phyloP scores from a whole-genome alignment of 2,888 invertebrate genomes.

The Eremobia ochroleuca region DNA sequence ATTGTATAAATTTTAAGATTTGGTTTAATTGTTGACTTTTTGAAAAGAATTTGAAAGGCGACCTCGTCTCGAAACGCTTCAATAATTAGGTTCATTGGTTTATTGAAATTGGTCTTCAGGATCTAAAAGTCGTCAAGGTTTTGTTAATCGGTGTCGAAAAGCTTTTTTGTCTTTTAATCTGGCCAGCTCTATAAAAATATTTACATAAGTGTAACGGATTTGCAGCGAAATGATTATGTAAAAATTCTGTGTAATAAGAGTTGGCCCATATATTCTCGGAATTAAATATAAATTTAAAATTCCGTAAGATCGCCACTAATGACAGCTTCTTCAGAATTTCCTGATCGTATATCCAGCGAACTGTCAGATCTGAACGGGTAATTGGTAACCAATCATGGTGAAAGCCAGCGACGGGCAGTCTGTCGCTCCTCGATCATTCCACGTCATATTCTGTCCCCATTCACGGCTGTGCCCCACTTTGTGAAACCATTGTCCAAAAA shows the following conservation, averaged over 20 bases:
- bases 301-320: slow-evolving; percentile 57
- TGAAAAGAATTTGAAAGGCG: slow-evolving; percentile 63
- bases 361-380: slow-evolving; percentile 75
- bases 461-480: slow-evolving; percentile 62
- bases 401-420: slow-evolving; percentile 77
- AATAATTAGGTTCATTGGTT: slow-evolving; percentile 57
- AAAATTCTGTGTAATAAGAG: slow-evolving; percentile 44
- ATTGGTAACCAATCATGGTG: slow-evolving; percentile 83
- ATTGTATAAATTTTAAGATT: slow-evolving; percentile 64
- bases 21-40: slow-evolving; percentile 63
- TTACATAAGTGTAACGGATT: slow-evolving; percentile 17
- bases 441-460: slow-evolving; percentile 72
- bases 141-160: slow-evolving; percentile 8
- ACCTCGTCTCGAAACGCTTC: slow-evolving; percentile 58
- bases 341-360: slow-evolving; percentile 69
- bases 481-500: slow-evolving; percentile 66
- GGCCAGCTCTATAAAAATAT: slow-evolving; percentile 12
- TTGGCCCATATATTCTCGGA: slow-evolving; percentile 50
- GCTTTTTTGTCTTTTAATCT: slow-evolving; percentile 9
- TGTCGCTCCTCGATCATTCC: slow-evolving; percentile 72
- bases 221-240: slow-evolving; percentile 43
- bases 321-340: slow-evolving; percentile 67
- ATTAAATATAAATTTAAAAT: slow-evolving; percentile 58
- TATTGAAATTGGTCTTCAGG: slow-evolving; percentile 62
- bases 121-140: slow-evolving; percentile 51